These are phyloP conservation scores for Pavo muticus DNA, from an alignment of 2,113 vertebrate genomes.

Conservation along the genomic window DNA sequence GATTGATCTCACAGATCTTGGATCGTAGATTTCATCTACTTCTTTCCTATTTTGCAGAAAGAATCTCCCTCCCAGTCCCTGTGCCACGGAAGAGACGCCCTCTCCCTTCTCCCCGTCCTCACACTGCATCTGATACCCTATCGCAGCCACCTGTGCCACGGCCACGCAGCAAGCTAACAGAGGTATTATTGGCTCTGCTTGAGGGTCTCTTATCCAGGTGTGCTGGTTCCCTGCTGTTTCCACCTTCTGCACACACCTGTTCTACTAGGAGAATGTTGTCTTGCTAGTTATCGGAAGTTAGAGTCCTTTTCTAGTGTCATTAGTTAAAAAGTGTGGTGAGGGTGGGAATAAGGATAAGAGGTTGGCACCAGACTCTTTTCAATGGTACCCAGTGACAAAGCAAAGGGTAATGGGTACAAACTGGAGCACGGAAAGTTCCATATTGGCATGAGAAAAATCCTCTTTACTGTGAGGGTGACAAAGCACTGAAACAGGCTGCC, in stretches of 20 bases:
- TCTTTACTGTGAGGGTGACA: too few relatives aligned
- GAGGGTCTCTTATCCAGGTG: neutral
- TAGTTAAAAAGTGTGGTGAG: neutral
- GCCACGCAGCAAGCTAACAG: constrained; percentile 78
- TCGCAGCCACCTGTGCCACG: constrained; percentile 75
- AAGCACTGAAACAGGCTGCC: too few relatives aligned
- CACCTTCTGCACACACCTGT: neutral
- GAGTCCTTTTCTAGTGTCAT: neutral
- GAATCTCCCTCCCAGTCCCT: constrained; percentile 68
- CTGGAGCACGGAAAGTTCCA: too few relatives aligned
- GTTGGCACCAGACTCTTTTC: too few relatives aligned
- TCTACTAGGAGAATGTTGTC: neutral
- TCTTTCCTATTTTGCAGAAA: constrained; percentile 33
- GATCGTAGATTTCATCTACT: neutral
- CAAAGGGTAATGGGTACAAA: too few relatives aligned
- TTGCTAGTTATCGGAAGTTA: neutral
- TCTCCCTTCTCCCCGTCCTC: neutral
- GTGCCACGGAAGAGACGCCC: constrained; percentile 73
- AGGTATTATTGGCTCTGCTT: constrained; percentile 58
- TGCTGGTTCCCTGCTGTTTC: neutral
- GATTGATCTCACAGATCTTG: neutral
- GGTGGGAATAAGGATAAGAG: neutral
- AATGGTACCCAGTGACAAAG: too few relatives aligned
- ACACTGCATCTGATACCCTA: neutral
- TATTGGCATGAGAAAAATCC: too few relatives aligned